Percentiles rank a stretch among this genome's conserved stretches.
Evolutionary conservation across 2,113 vertebrate genomes (phyloP).

Genomic region (Kryptolebias marmoratus): DNA sequence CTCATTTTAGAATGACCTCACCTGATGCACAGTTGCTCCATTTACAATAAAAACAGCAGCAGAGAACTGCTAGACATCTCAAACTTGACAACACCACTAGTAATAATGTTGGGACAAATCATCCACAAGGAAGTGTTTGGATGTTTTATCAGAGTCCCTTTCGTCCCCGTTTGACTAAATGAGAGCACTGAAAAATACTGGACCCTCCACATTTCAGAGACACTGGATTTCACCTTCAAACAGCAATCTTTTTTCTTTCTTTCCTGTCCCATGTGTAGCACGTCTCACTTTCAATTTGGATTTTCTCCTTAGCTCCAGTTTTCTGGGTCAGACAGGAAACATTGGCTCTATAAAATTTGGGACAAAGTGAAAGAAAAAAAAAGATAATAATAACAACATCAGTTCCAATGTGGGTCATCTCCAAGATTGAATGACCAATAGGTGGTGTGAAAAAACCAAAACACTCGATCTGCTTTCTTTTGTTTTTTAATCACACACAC

Average conservation of each 20-base stretch:
- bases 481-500: background rate
- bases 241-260: background rate
- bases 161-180: conserved; percentile 16
- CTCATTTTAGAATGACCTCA: background rate
- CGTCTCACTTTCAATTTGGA: conserved; percentile 5
- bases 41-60: background rate
- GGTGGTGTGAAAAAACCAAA: background rate
- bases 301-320: conserved; percentile 21
- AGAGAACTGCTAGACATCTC: background rate
- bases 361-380: conserved; percentile 14
- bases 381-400: conserved; percentile 16
- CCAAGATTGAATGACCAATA: conserved; percentile 6
- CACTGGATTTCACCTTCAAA: conserved; percentile 15
- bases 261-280: background rate
- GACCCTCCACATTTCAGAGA: conserved; percentile 13
- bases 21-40: background rate
- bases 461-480: background rate
- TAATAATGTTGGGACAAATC: background rate
- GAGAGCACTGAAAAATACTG: conserved; percentile 1
- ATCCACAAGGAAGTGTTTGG: background rate
- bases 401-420: conserved; percentile 37
- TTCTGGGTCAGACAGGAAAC: conserved; percentile 49
- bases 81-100: background rate
- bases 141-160: background rate
- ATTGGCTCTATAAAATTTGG: conserved; percentile 30